Conservation (phyloP, 2,888 invertebrate genomes). For the Nomada hirtipes region DNA sequence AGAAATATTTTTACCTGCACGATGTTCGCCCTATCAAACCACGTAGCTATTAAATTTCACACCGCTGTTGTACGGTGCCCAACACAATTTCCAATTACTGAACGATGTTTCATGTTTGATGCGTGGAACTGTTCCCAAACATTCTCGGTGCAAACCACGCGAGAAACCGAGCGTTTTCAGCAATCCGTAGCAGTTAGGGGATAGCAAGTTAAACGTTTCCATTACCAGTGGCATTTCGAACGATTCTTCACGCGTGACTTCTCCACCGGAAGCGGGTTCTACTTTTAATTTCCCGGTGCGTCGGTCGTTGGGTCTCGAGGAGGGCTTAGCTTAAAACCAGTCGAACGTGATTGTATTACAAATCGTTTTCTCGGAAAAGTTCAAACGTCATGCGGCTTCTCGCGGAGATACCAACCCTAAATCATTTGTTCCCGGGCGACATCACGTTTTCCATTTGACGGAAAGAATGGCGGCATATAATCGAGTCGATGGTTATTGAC, state of each 20-base stretch:
- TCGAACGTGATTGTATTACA: conserved; percentile 28
- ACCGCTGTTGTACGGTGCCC: not conserved
- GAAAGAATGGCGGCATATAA: not conserved
- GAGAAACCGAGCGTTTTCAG: conserved; percentile 35
- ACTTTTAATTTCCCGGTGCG: conserved; percentile 53
- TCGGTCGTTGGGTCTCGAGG: conserved; percentile 20
- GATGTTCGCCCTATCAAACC: no score
- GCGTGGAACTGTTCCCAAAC: conserved; percentile 17
- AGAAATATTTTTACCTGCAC: not conserved
- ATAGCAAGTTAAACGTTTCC: conserved; percentile 41
- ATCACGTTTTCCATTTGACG: conserved; percentile 14
- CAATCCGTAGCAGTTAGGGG: conserved; percentile 15
- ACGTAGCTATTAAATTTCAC: not conserved
- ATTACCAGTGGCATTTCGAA: conserved; percentile 29
- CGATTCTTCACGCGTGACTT: conserved; percentile 58
- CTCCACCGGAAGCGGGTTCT: conserved; percentile 29
- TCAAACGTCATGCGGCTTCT: conserved; percentile 6
- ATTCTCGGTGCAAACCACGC: conserved; percentile 8
- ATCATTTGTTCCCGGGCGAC: conserved; percentile 12
- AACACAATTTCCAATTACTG: conserved; percentile 10
- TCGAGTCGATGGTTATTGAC: not conserved
- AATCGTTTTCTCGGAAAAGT: conserved; percentile 17
- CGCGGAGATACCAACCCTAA: not conserved
- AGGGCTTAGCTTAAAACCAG: conserved; percentile 30
- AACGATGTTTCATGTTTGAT: conserved; percentile 39